Evolutionary conservation across 2,113 vertebrate genomes (phyloP).

Genomic region (Pseudopipra pipra): DNA sequence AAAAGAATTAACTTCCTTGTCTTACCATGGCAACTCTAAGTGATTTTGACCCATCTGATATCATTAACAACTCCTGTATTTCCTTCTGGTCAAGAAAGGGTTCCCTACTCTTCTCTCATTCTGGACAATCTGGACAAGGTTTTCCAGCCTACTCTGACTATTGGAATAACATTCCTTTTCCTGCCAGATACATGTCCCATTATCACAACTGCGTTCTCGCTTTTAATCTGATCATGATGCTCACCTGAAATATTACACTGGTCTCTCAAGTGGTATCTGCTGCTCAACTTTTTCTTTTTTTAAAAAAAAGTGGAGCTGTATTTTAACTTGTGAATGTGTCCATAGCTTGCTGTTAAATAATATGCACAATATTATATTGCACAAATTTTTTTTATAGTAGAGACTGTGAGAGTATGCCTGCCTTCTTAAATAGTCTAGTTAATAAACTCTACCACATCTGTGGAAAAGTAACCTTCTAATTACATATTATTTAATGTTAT

Average conservation of each 20-base stretch:
- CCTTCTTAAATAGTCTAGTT: background rate
- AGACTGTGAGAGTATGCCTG: background rate
- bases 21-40: background rate
- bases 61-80: background rate
- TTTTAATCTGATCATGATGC: accelerated
- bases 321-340: background rate
- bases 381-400: background rate
- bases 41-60: background rate
- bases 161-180: background rate
- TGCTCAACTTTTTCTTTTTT: background rate
- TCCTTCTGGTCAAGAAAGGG: background rate
- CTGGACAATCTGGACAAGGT: background rate
- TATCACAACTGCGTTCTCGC: background rate
- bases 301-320: background rate
- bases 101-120: background rate
- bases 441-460: background rate
- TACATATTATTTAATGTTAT: background rate
- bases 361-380: background rate
- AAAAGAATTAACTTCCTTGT: background rate
- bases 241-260: background rate
- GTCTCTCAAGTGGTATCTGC: background rate
- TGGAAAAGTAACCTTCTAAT: background rate
- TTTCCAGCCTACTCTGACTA: background rate
- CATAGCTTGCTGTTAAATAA: background rate
- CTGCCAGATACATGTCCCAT: background rate